Conservation (phyloP, 2,888 invertebrate genomes). For the Calameuta filiformis region DNA sequence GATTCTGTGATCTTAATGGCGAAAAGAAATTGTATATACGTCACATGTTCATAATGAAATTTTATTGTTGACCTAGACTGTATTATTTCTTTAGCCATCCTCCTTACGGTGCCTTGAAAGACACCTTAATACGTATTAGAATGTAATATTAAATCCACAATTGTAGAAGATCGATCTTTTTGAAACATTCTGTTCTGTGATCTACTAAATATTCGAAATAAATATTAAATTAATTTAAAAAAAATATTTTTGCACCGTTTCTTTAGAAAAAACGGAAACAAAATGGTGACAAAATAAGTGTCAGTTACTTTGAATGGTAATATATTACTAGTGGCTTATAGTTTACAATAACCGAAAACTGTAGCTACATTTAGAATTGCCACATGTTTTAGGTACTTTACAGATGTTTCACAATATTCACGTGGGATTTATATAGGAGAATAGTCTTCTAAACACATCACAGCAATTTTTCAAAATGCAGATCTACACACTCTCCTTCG, state of each 20-base stretch:
- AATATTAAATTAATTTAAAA: not conserved
- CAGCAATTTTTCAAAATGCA: slow-evolving; percentile 55
- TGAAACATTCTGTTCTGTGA: not conserved
- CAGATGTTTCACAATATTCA: not conserved
- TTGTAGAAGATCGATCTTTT: not conserved
- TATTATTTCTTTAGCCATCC: not conserved
- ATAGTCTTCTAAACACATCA: slow-evolving; percentile 51
- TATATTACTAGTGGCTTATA: slow-evolving; percentile 45
- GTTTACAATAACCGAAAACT: slow-evolving; percentile 48
- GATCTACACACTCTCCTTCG: slow-evolving; percentile 42
- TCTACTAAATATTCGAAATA: not conserved
- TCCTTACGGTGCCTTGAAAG: not conserved
- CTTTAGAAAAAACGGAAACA: slow-evolving; percentile 24
- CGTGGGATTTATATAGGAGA: slow-evolving; percentile 12
- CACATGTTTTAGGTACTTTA: slow-evolving; percentile 29
- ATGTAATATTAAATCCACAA: not conserved
- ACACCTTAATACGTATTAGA: not conserved
- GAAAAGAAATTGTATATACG: slow-evolving; percentile 7
- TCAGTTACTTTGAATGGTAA: slow-evolving; percentile 34
- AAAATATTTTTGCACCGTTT: not conserved
- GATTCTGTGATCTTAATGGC: not conserved
- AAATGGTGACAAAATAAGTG: slow-evolving; percentile 16
- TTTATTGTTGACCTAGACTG: slow-evolving; percentile 10
- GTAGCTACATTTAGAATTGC: slow-evolving; percentile 36
- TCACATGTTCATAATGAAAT: slow-evolving; percentile 15